Evolutionary conservation across 2,797 vertebrate species (phyloP).

Genomic region (Zonotrichia albicollis): DNA sequence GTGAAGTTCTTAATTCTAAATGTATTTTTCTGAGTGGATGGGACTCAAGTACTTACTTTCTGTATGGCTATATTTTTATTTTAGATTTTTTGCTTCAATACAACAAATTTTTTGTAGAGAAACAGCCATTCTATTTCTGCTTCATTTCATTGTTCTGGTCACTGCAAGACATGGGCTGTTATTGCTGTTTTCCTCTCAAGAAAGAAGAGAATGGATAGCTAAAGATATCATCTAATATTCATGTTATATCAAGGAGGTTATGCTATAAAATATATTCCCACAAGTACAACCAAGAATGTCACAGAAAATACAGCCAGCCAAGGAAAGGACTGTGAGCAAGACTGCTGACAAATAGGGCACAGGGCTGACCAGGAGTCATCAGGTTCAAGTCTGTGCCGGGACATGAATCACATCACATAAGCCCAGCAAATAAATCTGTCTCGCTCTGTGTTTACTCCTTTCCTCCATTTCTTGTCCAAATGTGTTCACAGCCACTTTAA

Average conservation of each 20-base stretch:
- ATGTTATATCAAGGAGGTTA: not conserved
- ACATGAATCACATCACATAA: constrained; percentile 8
- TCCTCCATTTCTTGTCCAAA: not conserved
- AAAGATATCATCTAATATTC: not conserved
- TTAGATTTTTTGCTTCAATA: not conserved
- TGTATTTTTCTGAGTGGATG: not conserved
- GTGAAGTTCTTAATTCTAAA: not conserved
- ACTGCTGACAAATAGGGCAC: not conserved
- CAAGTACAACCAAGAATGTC: not conserved
- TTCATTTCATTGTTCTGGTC: not conserved
- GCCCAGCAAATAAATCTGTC: constrained; percentile 2
- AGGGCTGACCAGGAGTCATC: not conserved
- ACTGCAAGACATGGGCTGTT: not conserved
- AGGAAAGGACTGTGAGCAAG: not conserved
- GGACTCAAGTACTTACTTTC: not conserved
- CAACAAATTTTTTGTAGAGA: not conserved
- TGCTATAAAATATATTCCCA: not conserved
- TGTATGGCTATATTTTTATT: not conserved
- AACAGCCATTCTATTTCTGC: not conserved
- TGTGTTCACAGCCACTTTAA: not conserved
- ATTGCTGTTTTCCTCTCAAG: not conserved
- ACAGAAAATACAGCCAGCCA: not conserved
- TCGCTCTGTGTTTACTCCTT: not conserved
- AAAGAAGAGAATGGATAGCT: not conserved
- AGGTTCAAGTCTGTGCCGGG: not conserved